Evolutionary conservation across 2,888 invertebrate species (phyloP).

Genomic region (Anticlea derivata): DNA sequence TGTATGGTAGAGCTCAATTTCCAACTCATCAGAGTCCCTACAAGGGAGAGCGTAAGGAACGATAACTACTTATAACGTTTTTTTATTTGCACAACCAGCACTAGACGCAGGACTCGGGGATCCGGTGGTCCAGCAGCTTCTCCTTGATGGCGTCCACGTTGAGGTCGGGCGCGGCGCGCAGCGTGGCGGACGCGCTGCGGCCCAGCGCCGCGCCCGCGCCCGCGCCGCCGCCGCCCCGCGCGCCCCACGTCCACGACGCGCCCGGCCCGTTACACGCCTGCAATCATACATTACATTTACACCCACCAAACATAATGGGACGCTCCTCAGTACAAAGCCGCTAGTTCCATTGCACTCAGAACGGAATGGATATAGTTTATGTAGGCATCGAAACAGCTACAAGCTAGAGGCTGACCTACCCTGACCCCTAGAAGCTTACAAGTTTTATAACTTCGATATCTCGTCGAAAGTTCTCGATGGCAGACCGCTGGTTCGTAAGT

Average conservation of each 20-base stretch:
- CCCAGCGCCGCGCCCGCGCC: slow-evolving; percentile 44
- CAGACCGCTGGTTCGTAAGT: background rate
- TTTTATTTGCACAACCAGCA: background rate
- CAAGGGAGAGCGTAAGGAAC: too few relatives aligned
- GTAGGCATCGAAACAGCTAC: background rate
- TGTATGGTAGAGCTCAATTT: too few relatives aligned
- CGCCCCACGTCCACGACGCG: slow-evolving; percentile 83
- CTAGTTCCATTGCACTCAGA: too few relatives aligned
- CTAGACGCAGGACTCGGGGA: slow-evolving; percentile 95
- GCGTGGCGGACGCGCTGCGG: slow-evolving; percentile 79
- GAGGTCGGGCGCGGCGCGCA: slow-evolving; percentile 78
- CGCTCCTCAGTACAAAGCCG: too few relatives aligned
- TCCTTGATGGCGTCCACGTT: slow-evolving; percentile 95
- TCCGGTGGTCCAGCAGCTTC: slow-evolving; percentile 92
- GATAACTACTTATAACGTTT: too few relatives aligned
- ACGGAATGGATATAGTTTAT: too few relatives aligned
- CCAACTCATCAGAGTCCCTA: too few relatives aligned
- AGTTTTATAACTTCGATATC: slow-evolving; percentile 1
- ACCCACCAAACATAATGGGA: too few relatives aligned
- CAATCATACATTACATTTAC: slow-evolving; percentile 37
- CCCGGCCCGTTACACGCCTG: slow-evolving; percentile 82
- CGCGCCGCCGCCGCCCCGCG: slow-evolving; percentile 57
- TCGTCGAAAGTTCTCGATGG: background rate
- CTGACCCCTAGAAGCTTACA: background rate
- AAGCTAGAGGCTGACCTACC: background rate